These are phyloP conservation scores for Nasonovia ribisnigri DNA, from an alignment of 2,888 invertebrate genomes.

Conservation along the genomic window DNA sequence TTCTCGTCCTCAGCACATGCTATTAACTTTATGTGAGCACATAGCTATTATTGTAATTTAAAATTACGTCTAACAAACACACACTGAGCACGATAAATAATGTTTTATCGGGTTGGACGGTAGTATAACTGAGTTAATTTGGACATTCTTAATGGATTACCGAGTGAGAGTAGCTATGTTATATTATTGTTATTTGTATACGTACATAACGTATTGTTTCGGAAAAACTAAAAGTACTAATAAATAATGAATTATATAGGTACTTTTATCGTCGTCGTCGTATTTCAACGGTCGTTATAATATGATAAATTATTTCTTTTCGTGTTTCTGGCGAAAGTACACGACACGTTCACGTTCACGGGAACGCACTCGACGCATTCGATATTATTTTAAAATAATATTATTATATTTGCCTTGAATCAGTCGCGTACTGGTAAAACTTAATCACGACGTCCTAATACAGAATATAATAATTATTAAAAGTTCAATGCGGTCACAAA, in stretches of 20 bases:
- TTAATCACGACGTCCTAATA: background rate
- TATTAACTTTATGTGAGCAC: background rate
- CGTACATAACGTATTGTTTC: slow-evolving; percentile 14
- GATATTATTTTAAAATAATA: background rate
- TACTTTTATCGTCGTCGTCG: background rate
- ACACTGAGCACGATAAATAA: background rate
- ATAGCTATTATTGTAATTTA: background rate
- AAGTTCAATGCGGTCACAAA: background rate
- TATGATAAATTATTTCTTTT: slow-evolving; percentile 17
- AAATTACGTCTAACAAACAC: background rate
- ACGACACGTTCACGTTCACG: background rate
- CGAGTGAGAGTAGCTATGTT: background rate
- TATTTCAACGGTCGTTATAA: background rate
- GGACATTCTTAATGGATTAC: slow-evolving; percentile 28
- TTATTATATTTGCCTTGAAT: background rate
- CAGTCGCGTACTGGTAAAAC: background rate
- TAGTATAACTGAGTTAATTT: background rate
- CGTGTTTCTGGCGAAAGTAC: background rate
- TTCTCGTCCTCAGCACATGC: background rate
- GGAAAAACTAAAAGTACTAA: slow-evolving; percentile 3
- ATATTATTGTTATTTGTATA: background rate
- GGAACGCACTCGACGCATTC: background rate
- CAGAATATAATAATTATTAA: background rate
- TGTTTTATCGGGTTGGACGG: background rate
- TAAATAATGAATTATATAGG: background rate